Conservation (phyloP, 2,797 vertebrate genomes). For the Halcyon smyrnensis region DNA sequence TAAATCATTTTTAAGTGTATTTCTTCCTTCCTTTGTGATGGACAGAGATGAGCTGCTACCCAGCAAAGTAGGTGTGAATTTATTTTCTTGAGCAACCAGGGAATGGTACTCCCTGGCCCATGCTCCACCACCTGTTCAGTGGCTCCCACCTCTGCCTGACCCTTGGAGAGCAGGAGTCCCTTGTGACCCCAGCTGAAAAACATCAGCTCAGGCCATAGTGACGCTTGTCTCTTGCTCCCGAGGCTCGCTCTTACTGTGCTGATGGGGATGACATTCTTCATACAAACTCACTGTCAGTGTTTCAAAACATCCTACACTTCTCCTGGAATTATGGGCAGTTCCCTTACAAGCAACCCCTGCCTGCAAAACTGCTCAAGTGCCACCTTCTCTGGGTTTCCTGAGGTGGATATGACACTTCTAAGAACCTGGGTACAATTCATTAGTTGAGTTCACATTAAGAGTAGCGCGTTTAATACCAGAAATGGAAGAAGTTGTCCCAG, state of each 20-base stretch:
- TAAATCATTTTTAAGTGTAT: not conserved
- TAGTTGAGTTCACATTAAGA: not conserved
- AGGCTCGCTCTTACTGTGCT: not conserved
- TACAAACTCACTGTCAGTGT: not conserved
- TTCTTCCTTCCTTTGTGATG: not conserved
- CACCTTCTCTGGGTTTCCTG: not conserved
- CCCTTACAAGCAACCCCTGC: not conserved
- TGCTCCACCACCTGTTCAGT: rapidly evolving
- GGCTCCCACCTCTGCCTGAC: not conserved
- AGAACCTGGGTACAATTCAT: not conserved
- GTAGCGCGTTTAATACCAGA: not conserved
- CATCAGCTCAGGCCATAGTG: not conserved
- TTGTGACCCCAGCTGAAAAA: not conserved
- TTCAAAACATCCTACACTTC: not conserved
- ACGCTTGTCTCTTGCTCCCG: not conserved
- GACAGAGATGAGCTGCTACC: not conserved
- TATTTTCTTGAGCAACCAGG: not conserved
- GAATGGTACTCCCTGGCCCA: not conserved
- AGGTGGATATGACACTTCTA: not conserved
- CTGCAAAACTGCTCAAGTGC: not conserved
- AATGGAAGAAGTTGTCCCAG: not conserved
- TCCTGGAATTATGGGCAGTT: not conserved
- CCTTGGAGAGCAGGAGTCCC: not conserved
- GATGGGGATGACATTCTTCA: not conserved
- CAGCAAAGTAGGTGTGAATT: not conserved